Evolutionary conservation across 2,797 vertebrate genomes (phyloP).

Genomic region (Phrynocephalus forsythii): DNA sequence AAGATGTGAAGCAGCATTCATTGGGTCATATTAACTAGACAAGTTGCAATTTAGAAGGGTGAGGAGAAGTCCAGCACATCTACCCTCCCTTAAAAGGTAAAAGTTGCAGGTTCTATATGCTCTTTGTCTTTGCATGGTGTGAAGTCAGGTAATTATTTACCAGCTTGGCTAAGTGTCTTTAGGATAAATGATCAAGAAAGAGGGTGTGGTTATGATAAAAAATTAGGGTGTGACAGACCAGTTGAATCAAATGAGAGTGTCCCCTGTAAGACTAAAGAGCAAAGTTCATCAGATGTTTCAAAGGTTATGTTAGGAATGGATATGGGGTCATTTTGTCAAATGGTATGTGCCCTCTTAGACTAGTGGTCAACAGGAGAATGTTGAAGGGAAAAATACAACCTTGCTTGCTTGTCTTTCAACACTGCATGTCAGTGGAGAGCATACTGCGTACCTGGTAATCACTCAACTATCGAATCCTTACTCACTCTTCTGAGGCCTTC

Average conservation of each 20-base stretch:
- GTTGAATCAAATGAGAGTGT: background rate
- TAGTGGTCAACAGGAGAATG: no score
- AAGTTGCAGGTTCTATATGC: background rate
- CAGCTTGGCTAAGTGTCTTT: background rate
- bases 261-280: background rate
- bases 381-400: no score
- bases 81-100: constrained; percentile 6
- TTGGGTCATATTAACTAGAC: background rate
- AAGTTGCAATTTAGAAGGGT: background rate
- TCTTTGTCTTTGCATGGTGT: background rate
- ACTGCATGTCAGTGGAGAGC: no score
- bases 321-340: background rate
- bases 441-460: no score
- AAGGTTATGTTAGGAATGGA: background rate
- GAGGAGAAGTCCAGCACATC: background rate
- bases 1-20: background rate
- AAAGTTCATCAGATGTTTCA: background rate
- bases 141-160: constrained; percentile 8
- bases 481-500: no score
- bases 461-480: no score
- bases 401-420: no score
- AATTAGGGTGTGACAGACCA: background rate
- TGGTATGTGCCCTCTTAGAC: background rate
- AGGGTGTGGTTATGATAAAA: background rate
- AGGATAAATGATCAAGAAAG: constrained; percentile 6